Conservation (phyloP, 2,888 invertebrate genomes). For the Acrocera orbiculus region DNA sequence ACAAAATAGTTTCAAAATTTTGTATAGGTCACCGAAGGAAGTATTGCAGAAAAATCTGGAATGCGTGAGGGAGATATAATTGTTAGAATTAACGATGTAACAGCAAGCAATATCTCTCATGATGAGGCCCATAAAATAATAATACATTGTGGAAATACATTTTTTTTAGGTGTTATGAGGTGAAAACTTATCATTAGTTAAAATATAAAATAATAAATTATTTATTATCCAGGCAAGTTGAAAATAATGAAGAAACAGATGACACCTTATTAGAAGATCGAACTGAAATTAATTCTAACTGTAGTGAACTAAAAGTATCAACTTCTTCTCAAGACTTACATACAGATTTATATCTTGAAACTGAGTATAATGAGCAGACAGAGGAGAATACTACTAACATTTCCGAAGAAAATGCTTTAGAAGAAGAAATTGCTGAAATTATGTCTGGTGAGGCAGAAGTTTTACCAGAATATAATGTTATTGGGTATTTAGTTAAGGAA, state of each 20-base stretch:
- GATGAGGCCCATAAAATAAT: constrained; percentile 61
- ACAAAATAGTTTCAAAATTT: too few relatives aligned
- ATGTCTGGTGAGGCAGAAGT: constrained; percentile 52
- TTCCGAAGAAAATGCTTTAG: neutral
- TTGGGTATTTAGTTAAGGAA: constrained; percentile 41
- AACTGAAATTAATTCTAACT: too few relatives aligned
- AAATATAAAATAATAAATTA: neutral
- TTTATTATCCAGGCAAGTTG: too few relatives aligned
- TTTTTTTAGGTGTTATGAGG: constrained; percentile 40
- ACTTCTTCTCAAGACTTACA: too few relatives aligned
- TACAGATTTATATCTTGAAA: too few relatives aligned
- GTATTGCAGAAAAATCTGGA: constrained; percentile 68
- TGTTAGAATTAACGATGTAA: constrained; percentile 52
- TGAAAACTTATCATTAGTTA: constrained; percentile 8
- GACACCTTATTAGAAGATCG: constrained; percentile 1
- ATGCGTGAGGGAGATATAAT: constrained; percentile 72
- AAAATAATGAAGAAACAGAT: too few relatives aligned
- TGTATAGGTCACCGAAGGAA: constrained; percentile 55
- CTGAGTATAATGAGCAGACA: neutral
- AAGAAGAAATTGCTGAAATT: constrained; percentile 45
- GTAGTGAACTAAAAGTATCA: too few relatives aligned
- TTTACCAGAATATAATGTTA: constrained; percentile 46
- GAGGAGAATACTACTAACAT: too few relatives aligned
- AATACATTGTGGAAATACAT: constrained; percentile 47
- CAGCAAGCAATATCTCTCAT: constrained; percentile 51